Conservation (phyloP, 2,888 invertebrate genomes). For the Thymelicus lineola region DNA sequence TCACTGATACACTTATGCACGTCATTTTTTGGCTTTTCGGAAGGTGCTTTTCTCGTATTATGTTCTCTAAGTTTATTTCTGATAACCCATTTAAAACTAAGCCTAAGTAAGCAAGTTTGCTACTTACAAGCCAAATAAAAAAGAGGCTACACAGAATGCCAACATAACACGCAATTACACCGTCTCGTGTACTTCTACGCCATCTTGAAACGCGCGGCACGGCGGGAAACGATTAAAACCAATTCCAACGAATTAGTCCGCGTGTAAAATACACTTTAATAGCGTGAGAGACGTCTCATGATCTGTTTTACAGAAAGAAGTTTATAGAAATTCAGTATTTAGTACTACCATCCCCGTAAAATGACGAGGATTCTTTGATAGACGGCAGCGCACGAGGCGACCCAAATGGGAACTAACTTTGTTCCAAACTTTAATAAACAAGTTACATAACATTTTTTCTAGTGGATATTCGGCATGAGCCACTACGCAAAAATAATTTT, state of each 20-base stretch:
- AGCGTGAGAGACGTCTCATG: constrained; percentile 22
- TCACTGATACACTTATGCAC: too few relatives aligned
- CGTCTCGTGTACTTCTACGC: constrained; percentile 4
- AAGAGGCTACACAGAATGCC: background rate
- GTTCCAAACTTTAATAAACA: background rate
- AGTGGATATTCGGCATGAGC: background rate
- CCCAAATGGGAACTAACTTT: background rate
- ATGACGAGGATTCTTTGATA: background rate
- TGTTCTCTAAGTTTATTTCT: too few relatives aligned
- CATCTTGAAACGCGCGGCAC: constrained; percentile 20
- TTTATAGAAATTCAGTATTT: background rate
- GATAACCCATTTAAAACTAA: too few relatives aligned
- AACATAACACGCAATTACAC: constrained; percentile 1
- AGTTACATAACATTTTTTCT: background rate
- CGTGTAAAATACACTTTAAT: constrained; percentile 26
- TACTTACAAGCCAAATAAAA: background rate
- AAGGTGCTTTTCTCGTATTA: too few relatives aligned
- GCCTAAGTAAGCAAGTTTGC: too few relatives aligned
- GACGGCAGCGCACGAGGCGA: background rate
- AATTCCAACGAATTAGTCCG: constrained; percentile 27
- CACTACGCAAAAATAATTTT: constrained; percentile 10
- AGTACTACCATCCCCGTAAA: background rate
- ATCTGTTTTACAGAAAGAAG: constrained; percentile 3
- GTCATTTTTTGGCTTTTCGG: too few relatives aligned
- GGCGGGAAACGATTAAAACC: constrained; percentile 26